phyloP scores from a whole-genome alignment of 2,888 invertebrate genomes.

The Orchestes rusci region DNA sequence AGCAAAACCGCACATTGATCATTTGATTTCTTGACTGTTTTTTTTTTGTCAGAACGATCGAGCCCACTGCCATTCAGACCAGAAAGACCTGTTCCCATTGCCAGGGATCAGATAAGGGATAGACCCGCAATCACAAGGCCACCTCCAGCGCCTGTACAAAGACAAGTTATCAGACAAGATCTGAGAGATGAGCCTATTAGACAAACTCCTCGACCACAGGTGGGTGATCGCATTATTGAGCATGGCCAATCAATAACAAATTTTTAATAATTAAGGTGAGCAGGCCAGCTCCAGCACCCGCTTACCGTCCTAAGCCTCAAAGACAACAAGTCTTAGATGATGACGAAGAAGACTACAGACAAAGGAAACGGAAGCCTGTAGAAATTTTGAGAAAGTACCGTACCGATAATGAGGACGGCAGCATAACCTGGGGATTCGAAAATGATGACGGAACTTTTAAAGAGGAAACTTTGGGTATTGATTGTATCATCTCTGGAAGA shows the following conservation, averaged over 20 bases:
- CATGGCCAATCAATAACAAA: no score
- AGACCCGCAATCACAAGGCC: slow-evolving; percentile 20
- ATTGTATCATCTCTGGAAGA: slow-evolving; percentile 47
- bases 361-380: slow-evolving; percentile 40
- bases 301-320: no score
- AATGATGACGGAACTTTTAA: slow-evolving; percentile 84
- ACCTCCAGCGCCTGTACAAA: slow-evolving; percentile 21
- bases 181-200: slow-evolving; percentile 29
- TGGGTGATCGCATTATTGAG: slow-evolving; percentile 10
- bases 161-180: slow-evolving; percentile 33
- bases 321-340: slow-evolving; percentile 33
- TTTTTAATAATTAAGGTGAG: slow-evolving; percentile 6
- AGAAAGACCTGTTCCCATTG: slow-evolving; percentile 38
- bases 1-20: background rate
- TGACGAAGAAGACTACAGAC: slow-evolving; percentile 40
- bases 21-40: background rate
- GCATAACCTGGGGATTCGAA: slow-evolving; percentile 83
- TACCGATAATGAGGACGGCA: slow-evolving; percentile 73
- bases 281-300: slow-evolving; percentile 15
- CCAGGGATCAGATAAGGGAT: slow-evolving; percentile 37
- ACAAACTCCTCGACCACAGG: slow-evolving; percentile 29
- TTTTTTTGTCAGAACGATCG: slow-evolving; percentile 17
- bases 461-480: slow-evolving; percentile 73
- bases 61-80: slow-evolving; percentile 37
- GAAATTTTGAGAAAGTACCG: slow-evolving; percentile 53